These are phyloP conservation scores for Sternotherus odoratus DNA, from an alignment of 2,797 vertebrate genomes.

Conservation along the genomic window DNA sequence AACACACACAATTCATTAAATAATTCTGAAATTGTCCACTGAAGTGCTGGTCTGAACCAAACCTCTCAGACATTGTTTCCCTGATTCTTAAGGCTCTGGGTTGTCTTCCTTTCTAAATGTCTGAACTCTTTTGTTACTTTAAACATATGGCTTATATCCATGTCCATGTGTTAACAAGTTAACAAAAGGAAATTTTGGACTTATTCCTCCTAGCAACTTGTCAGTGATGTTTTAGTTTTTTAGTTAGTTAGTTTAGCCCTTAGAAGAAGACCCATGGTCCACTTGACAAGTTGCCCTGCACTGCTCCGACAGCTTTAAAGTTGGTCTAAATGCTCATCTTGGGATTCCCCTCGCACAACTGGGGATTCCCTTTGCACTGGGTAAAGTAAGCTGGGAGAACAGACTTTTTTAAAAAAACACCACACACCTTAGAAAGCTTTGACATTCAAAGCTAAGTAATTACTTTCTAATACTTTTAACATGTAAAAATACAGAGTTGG, in stretches of 20 bases:
- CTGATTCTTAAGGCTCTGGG: neutral
- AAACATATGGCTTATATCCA: neutral
- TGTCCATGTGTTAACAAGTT: no score
- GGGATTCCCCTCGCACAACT: neutral
- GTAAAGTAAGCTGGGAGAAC: no score
- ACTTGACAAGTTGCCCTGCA: neutral
- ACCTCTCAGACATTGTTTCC: neutral
- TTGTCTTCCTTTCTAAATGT: neutral
- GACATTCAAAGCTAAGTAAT: no score
- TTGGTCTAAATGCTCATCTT: neutral
- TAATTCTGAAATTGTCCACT: fast-evolving
- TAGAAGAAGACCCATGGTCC: neutral
- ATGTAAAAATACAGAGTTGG: no score
- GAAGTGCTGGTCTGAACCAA: neutral
- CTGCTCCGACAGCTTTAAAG: neutral
- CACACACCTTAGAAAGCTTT: no score
- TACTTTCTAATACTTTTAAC: no score
- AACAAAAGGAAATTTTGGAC: neutral
- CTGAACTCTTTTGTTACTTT: neutral
- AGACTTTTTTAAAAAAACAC: no score
- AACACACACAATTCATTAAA: neutral
- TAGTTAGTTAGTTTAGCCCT: neutral
- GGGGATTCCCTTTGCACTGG: neutral
- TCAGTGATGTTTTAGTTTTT: neutral
- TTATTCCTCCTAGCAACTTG: neutral